Conservation (phyloP, 1,140 invertebrate species). For the Condylostylus longicornis region DNA sequence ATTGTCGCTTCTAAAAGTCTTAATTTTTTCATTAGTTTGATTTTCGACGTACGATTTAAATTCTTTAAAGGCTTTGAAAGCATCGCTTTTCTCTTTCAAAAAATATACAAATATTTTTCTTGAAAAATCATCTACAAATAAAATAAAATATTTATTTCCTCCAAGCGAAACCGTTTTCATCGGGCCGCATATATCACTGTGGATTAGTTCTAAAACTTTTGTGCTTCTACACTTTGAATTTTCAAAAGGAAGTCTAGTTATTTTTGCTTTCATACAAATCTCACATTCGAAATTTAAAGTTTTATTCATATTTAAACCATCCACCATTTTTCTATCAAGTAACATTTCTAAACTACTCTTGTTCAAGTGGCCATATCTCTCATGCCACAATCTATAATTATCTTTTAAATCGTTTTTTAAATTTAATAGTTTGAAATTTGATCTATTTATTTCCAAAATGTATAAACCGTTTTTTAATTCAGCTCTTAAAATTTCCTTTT, state of each 20-base stretch:
- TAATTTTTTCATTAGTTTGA: slow-evolving; percentile 12
- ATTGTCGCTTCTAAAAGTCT: slow-evolving; percentile 23
- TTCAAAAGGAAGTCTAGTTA: neutral
- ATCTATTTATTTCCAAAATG: neutral
- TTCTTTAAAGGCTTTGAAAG: neutral
- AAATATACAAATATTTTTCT: neutral
- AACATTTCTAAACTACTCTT: neutral
- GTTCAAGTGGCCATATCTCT: slow-evolving; percentile 3
- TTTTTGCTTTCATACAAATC: neutral
- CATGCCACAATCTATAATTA: slow-evolving; percentile 1
- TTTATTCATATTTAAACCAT: neutral
- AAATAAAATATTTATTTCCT: slow-evolving; percentile 18
- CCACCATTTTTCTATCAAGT: neutral
- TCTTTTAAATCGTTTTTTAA: neutral
- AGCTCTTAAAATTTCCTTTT: neutral
- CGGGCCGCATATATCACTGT: slow-evolving; percentile 19
- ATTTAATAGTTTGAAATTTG: neutral
- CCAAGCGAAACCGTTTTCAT: slow-evolving; percentile 13
- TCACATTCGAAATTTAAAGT: neutral
- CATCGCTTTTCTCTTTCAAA: neutral
- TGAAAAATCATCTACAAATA: slow-evolving; percentile 7
- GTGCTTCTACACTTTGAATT: neutral
- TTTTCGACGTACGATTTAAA: neutral
- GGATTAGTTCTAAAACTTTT: slow-evolving; percentile 13
- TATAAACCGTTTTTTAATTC: neutral